Percentiles rank a stretch among this genome's conserved stretches.
Evolutionary conservation across 1,140 invertebrate genomes (phyloP).

Genomic region (Lineus longissimus): DNA sequence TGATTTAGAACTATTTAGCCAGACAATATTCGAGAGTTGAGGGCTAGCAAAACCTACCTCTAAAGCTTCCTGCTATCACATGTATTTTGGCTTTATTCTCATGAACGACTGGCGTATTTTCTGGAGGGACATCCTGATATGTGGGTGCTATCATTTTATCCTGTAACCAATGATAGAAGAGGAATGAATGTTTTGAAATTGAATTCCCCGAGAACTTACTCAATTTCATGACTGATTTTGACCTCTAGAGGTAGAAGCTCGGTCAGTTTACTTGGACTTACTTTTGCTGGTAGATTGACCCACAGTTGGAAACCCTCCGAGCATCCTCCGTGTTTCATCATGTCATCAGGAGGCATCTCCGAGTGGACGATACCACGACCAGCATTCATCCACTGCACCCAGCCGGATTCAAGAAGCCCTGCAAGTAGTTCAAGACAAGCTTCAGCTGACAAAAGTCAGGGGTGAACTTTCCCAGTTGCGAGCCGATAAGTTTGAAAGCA

Average conservation of each 20-base stretch:
- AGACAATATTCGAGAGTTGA: too few species aligned
- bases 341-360: constrained; percentile 35
- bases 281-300: constrained; percentile 35
- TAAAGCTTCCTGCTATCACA: constrained; percentile 29
- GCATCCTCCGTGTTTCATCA: constrained; percentile 22
- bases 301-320: constrained; percentile 36
- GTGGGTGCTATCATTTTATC: constrained; percentile 34
- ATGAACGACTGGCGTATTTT: constrained; percentile 23
- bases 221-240: too few species aligned
- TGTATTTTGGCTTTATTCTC: constrained; percentile 23
- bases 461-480: too few species aligned
- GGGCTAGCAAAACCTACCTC: too few species aligned
- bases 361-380: constrained; percentile 61
- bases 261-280: too few species aligned
- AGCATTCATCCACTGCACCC: constrained; percentile 39
- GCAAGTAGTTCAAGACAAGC: too few species aligned
- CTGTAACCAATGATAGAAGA: constrained; percentile 4
- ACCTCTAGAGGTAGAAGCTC: too few species aligned
- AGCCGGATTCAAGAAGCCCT: constrained; percentile 22
- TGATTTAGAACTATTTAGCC: too few species aligned
- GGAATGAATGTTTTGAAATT: too few species aligned
- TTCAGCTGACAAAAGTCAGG: too few species aligned
- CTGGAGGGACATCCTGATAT: constrained; percentile 30
- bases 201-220: too few species aligned
- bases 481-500: too few species aligned